Conservation (phyloP, 2,888 invertebrate species). For the Plagodis dolabraria region DNA sequence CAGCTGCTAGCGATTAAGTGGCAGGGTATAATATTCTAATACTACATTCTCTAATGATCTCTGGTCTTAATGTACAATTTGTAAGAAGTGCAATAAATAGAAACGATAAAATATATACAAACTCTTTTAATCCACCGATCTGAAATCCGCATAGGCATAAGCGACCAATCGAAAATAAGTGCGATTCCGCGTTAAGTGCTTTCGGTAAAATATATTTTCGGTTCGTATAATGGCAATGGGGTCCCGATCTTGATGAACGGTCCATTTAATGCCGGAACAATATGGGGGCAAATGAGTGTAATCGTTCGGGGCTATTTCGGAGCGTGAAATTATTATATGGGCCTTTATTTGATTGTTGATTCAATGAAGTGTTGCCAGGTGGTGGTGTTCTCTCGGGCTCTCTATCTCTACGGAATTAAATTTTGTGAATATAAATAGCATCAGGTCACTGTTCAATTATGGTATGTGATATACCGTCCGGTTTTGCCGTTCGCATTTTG, state of each 20-base stretch:
- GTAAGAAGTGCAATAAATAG: no score
- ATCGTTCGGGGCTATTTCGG: slow-evolving; percentile 49
- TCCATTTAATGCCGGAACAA: slow-evolving; percentile 59
- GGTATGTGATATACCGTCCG: no score
- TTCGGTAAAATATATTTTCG: slow-evolving; percentile 33
- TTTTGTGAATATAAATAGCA: no score
- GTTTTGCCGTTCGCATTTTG: no score
- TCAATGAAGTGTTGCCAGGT: slow-evolving; percentile 14
- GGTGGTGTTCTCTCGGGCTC: neutral
- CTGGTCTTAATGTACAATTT: no score
- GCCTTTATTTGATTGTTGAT: slow-evolving; percentile 27
- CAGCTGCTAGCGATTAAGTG: no score
- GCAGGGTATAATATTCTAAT: no score
- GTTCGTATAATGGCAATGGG: slow-evolving; percentile 51
- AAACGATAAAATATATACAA: no score
- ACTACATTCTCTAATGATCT: no score
- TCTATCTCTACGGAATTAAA: no score
- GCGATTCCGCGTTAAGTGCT: slow-evolving; percentile 31
- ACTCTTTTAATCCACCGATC: no score
- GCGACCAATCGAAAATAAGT: slow-evolving; percentile 33
- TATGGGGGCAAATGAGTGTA: slow-evolving; percentile 51
- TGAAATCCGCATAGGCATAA: slow-evolving; percentile 16
- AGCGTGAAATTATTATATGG: slow-evolving; percentile 35
- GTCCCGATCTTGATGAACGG: slow-evolving; percentile 50
- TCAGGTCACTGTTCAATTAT: no score